A percentile compares a stretch with the other conserved stretches of the same genome.
Conservation (phyloP, 2,797 vertebrate genomes). For the Erethizon dorsatum region DNA sequence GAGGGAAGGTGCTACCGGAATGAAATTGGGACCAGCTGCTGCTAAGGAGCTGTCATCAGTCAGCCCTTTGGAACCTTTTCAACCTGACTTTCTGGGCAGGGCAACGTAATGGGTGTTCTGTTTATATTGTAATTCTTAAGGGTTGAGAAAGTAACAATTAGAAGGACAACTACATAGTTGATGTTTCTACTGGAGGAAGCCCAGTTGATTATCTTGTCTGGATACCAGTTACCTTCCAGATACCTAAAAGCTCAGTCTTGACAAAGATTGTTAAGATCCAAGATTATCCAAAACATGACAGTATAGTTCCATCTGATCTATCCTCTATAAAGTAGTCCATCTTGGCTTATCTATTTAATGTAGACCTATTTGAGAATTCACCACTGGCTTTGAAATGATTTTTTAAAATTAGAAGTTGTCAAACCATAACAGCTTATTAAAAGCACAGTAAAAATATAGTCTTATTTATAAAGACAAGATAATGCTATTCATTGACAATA, state of each 20-base stretch:
- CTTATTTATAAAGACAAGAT: slow-evolving; percentile 42
- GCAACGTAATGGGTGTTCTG: slow-evolving; percentile 36
- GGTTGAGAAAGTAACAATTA: slow-evolving; percentile 72
- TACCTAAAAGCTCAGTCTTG: slow-evolving; percentile 44
- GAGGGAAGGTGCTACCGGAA: neutral
- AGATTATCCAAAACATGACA: slow-evolving; percentile 6
- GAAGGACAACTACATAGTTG: slow-evolving; percentile 52
- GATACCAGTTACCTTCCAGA: slow-evolving; percentile 20
- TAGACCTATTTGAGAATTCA: neutral
- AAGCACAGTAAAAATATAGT: neutral
- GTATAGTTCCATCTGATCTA: neutral
- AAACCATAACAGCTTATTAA: slow-evolving; percentile 33
- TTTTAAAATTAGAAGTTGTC: slow-evolving; percentile 36
- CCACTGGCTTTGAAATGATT: slow-evolving; percentile 7
- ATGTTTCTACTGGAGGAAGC: slow-evolving; percentile 65
- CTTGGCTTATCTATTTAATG: neutral
- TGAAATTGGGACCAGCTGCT: slow-evolving; percentile 25
- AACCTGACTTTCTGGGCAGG: slow-evolving; percentile 36
- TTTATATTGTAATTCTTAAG: slow-evolving; percentile 66
- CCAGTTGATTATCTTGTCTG: slow-evolving; percentile 45
- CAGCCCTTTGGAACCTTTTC: slow-evolving; percentile 37
- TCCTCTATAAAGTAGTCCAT: neutral
- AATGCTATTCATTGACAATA: neutral
- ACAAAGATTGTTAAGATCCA: slow-evolving; percentile 29
- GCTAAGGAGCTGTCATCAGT: slow-evolving; percentile 20